Conservation (phyloP, 30 jellyfish, hydroid and myxozoan genomes). For the Turritopsis dohrnii region DNA sequence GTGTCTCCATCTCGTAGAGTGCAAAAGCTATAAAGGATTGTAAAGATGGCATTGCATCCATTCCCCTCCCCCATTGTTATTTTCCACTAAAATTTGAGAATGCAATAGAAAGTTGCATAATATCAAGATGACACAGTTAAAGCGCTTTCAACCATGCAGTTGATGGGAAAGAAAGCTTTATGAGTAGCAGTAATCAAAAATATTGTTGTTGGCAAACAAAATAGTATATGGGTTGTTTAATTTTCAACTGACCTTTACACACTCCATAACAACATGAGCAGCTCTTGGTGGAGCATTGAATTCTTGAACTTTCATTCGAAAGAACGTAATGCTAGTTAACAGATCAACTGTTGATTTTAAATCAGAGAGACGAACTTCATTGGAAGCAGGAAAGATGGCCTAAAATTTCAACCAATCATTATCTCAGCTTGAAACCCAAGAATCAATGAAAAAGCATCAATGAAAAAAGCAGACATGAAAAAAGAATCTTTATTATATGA, state of each 20-base stretch:
- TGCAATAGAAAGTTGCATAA: too few relatives aligned
- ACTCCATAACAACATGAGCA: conserved; percentile 93
- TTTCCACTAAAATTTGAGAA: too few relatives aligned
- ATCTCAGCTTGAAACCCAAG: background rate
- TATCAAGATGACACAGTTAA: background rate
- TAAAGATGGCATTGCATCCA: too few relatives aligned
- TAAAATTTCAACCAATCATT: conserved; percentile 16
- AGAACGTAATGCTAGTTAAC: conserved; percentile 92
- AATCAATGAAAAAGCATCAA: background rate
- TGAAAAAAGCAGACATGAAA: background rate
- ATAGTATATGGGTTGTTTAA: background rate
- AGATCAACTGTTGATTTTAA: conserved; percentile 91
- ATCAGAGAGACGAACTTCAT: conserved; percentile 73
- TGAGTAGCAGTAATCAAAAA: background rate
- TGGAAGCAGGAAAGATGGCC: conserved; percentile 92
- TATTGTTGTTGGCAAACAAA: background rate
- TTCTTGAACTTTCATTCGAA: conserved; percentile 97
- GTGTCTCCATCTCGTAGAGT: too few relatives aligned
- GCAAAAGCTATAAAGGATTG: too few relatives aligned
- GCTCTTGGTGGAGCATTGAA: conserved; percentile 96
- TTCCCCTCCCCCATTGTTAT: too few relatives aligned
- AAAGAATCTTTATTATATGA: too few relatives aligned
- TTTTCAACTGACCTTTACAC: conserved; percentile 75
- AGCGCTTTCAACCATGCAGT: background rate
- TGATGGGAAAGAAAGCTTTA: background rate